These are phyloP conservation scores for Microcebus lehilahytsara DNA, from an alignment of 2,113 vertebrate genomes.

Conservation along the genomic window DNA sequence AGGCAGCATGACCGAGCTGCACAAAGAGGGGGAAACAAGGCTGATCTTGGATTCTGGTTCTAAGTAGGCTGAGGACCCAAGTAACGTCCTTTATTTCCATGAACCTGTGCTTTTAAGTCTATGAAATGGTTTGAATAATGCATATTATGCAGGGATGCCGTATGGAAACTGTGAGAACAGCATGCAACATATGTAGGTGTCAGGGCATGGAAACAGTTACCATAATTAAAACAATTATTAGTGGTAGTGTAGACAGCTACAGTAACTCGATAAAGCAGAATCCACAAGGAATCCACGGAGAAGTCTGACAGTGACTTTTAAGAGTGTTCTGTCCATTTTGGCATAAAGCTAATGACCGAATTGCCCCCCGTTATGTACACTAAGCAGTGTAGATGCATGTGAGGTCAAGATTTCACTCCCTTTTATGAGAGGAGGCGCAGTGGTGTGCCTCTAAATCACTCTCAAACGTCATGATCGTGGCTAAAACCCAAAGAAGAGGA, in stretches of 20 bases:
- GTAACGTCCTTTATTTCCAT: background rate
- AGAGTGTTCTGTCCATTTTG: background rate
- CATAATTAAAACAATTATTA: accelerated
- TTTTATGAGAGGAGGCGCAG: accelerated
- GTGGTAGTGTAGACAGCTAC: background rate
- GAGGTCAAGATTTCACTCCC: accelerated
- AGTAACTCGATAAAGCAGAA: accelerated
- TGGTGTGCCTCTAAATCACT: background rate
- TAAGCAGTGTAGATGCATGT: accelerated
- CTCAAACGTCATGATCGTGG: accelerated
- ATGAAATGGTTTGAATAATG: background rate
- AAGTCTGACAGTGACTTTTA: background rate
- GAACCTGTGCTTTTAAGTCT: background rate
- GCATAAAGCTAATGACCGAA: background rate
- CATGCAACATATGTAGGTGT: accelerated
- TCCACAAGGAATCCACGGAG: accelerated
- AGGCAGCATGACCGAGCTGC: accelerated
- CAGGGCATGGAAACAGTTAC: accelerated
- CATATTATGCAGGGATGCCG: accelerated
- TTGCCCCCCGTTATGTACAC: accelerated
- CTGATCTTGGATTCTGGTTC: background rate
- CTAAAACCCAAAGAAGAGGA: background rate
- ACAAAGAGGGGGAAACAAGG: accelerated
- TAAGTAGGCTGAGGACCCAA: accelerated
- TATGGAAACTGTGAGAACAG: accelerated